Percentiles rank a stretch among this genome's conserved stretches.
Conservation (phyloP, 2,113 vertebrate species). For the Nasalis larvatus region DNA sequence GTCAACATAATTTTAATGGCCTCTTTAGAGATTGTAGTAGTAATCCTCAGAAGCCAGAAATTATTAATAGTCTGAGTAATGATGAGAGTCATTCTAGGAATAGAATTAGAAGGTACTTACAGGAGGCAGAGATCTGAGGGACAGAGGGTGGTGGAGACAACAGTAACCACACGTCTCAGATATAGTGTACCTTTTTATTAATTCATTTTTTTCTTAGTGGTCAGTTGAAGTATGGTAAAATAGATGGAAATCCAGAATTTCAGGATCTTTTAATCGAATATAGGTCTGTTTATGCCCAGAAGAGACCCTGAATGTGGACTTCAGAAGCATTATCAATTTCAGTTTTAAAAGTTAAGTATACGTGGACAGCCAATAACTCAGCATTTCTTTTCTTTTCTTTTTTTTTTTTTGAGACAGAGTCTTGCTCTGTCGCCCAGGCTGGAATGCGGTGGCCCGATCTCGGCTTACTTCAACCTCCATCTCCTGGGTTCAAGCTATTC, state of each 20-base stretch:
- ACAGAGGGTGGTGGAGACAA: neutral
- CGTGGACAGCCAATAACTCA: neutral
- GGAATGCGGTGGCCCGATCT: too few species aligned
- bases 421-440: too few species aligned
- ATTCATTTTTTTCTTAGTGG: neutral
- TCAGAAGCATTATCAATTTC: neutral
- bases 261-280: neutral
- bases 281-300: neutral
- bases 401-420: too few species aligned
- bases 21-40: neutral
- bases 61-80: neutral
- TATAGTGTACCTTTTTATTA: neutral
- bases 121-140: neutral
- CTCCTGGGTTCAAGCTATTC: too few species aligned
- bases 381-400: neutral
- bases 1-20: neutral
- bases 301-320: neutral
- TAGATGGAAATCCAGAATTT: neutral
- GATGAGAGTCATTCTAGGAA: neutral
- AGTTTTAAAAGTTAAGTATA: neutral
- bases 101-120: neutral
- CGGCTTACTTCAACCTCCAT: too few species aligned
- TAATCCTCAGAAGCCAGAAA: neutral
- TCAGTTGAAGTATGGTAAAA: neutral
- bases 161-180: neutral